A percentile compares a stretch with the other conserved stretches of the same genome.
Evolutionary conservation across 2,113 vertebrate species (phyloP).

Genomic region (Casuarius casuarius): DNA sequence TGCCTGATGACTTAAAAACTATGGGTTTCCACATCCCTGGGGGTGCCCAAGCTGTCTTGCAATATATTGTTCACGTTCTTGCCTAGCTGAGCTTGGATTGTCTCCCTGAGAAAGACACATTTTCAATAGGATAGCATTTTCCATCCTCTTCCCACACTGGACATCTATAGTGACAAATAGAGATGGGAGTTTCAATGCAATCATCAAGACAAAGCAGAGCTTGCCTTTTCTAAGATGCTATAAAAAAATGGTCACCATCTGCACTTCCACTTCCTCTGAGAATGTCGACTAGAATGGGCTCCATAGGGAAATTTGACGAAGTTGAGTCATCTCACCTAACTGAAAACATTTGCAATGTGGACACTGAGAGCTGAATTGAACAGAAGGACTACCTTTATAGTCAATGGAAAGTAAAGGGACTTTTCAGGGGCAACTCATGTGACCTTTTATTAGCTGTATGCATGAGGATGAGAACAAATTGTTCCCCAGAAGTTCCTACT

Average conservation of each 20-base stretch:
- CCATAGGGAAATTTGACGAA: neutral
- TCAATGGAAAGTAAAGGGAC: too few species aligned
- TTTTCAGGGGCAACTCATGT: too few species aligned
- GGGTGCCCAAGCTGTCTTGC: rapidly evolving
- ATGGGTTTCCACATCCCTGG: neutral
- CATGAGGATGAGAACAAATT: too few species aligned
- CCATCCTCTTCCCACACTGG: neutral
- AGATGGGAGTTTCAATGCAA: neutral
- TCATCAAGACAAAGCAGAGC: neutral
- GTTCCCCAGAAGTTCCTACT: too few species aligned
- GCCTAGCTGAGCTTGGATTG: neutral
- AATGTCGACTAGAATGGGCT: neutral
- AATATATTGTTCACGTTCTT: neutral
- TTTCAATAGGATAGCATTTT: neutral
- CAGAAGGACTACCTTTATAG: too few species aligned
- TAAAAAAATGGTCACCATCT: neutral
- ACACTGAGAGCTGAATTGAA: too few species aligned
- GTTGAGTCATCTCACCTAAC: neutral
- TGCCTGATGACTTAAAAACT: neutral
- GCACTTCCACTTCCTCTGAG: neutral
- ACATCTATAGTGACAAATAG: neutral
- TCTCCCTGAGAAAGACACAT: rapidly evolving
- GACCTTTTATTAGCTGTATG: too few species aligned
- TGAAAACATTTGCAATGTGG: too few species aligned
- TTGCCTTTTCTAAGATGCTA: neutral